Evolutionary conservation across 2,888 invertebrate genomes (phyloP), one percentile per base, ranked within the genome.

Genomic region (Stenotaenia linearis): DNA sequence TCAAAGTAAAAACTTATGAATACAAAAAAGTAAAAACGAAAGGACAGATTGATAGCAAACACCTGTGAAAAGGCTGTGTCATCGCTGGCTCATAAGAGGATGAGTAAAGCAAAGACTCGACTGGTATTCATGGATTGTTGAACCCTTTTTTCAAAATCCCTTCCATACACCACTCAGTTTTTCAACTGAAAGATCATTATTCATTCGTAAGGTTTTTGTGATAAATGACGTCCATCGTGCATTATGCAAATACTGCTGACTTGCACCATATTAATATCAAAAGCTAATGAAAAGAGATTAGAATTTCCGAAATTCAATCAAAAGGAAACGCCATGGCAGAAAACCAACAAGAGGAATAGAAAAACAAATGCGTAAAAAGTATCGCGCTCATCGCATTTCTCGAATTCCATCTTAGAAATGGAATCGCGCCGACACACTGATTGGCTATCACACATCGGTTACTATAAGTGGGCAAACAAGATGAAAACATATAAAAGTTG

Each of bases 51-150:
- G 61, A 61, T 45, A 45, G 45, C 45, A n/a, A 61, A 28, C 25
- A 61, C 61, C 61, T 61, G 61, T 25, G 61, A 61, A 61, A 61
- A 28, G 45, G 61, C 61, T 61, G 61, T 61, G 61, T 61, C 61
- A 61, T 61, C 25, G 1, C 23, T 15, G 12, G 25, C 61, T 61
- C 61, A 61, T 61, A 61, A 61, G 61, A 28, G 61, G 61, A 61
- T 61, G 61, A 61, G 28, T 15, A 61, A 61, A 61, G 61, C 61
- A 61, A 61, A 61, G 61, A 61, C 7, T 61, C 61, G 21, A 25
- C 3, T 61, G 61, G 61, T 61, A 61, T 61, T 61, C 61, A 61
- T 23, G 61, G 61, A 61, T 61, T 61, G 61, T 61, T 28, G 28
- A 61, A 25, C 25, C 23, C n/a, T n/a, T 61, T 61, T 61, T 61